Conservation (phyloP, 2,113 vertebrate species). For the Aptenodytes forsteri region DNA sequence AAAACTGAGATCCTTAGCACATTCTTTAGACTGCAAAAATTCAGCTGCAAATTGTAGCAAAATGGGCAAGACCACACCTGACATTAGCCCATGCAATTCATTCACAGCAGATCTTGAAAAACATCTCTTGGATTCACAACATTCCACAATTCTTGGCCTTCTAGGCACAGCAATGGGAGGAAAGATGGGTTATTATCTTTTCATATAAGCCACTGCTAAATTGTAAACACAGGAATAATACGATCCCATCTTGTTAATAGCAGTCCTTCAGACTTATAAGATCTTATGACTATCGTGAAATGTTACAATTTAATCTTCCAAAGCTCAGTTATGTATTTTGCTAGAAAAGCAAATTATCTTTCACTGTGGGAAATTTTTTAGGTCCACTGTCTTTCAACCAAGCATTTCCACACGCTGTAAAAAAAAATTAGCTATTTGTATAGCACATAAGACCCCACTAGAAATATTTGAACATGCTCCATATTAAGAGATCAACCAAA, state of each 20-base stretch:
- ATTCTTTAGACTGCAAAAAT: background rate
- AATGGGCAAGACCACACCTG: background rate
- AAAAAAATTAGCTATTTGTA: background rate
- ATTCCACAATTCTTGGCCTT: background rate
- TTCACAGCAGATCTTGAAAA: background rate
- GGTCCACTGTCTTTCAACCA: background rate
- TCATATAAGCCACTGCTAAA: background rate
- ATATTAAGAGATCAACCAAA: background rate
- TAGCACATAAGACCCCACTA: background rate
- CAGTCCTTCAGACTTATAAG: background rate
- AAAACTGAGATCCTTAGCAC: background rate
- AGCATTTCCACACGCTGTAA: background rate
- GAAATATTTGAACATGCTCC: background rate
- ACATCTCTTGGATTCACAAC: background rate
- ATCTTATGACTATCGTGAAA: background rate
- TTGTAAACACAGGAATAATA: background rate
- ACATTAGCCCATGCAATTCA: background rate
- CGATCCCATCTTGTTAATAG: background rate
- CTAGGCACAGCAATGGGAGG: background rate
- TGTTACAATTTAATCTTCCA: background rate
- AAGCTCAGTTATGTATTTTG: background rate
- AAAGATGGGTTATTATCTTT: background rate
- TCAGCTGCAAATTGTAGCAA: background rate
- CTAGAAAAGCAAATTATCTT: background rate
- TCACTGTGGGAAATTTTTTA: background rate